Base-by-base conservation (phyloP, 1,140 invertebrate species). In the Meloidogyne floridensis region DNA sequence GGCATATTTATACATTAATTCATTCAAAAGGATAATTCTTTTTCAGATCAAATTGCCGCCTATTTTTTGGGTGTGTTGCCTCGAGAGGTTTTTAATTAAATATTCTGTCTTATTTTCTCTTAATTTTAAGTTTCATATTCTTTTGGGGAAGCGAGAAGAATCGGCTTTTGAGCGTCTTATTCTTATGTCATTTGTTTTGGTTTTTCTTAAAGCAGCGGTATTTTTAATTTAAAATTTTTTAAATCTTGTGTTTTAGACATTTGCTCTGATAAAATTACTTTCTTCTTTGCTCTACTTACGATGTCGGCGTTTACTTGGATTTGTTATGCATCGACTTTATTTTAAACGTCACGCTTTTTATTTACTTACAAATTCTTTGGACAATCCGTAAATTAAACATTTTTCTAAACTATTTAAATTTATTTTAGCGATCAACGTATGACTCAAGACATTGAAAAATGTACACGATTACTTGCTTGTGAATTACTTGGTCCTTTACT, bases 371-470 rank as follows among this genome's bases (percentile, higher is more conserved):
- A 80, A 82, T 77, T 86, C 74, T 13, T 65, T 86, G 11, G 85
- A 88, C 75, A 88, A 89, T 84, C 87, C 86, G 86, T 88, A 56
- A 83, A 20, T 51, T 76, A 70, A n/a, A 42, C 18, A 53, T n/a
- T 54, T 32, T 32, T 32, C 32, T 32, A 7, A 13, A 51, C 72
- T 72, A 43, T 18, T 69, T 13, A 11, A 75, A 53, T 56, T 75
- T 72, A 65, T 83, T 87, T 81, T 80, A 87, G 86, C 11, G 91
- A 92, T 81, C 91, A 92, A 82, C 83, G 91, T 79, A 91, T 92
- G 65, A 90, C 91, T 15, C 91, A 92, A 84, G 91, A 92, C 90
- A 88, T 92, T 0, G 91, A 92, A 72, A 89, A 86, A 70, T 77
- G 91, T 76, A 91, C 91, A 82, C 80, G 86, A 11, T 87, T 87